Conservation (phyloP, 2,797 vertebrate genomes). For the Paramormyrops hopkinsi region DNA sequence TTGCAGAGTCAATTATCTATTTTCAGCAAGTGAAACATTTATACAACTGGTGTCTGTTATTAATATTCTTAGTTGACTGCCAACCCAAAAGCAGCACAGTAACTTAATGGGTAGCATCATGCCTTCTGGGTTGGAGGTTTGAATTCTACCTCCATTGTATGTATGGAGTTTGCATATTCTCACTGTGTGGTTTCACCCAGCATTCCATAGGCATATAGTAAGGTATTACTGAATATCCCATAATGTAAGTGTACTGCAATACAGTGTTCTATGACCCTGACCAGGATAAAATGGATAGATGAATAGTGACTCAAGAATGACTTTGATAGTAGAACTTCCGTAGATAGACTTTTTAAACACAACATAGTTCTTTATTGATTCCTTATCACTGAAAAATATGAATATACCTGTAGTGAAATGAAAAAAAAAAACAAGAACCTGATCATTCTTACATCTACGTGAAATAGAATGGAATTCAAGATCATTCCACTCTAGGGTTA, state of each 20-base stretch:
- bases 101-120: background rate
- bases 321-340: background rate
- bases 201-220: background rate
- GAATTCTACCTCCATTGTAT: background rate
- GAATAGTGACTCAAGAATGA: background rate
- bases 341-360: background rate
- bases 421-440: background rate
- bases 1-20: background rate
- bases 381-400: background rate
- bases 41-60: background rate
- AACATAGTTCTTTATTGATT: background rate
- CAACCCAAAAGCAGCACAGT: background rate
- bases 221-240: background rate
- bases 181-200: background rate
- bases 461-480: background rate
- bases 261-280: background rate
- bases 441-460: background rate
- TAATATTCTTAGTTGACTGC: background rate
- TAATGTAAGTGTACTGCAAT: background rate
- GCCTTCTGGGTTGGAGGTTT: background rate
- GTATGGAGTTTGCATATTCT: background rate
- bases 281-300: background rate
- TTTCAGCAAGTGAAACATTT: background rate
- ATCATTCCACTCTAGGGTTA: background rate
- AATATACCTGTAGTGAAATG: background rate